Evolutionary conservation across 2,888 invertebrate species (phyloP), one percentile per base, ranked within the genome.

Genomic region (Synanthedon formicaeformis): DNA sequence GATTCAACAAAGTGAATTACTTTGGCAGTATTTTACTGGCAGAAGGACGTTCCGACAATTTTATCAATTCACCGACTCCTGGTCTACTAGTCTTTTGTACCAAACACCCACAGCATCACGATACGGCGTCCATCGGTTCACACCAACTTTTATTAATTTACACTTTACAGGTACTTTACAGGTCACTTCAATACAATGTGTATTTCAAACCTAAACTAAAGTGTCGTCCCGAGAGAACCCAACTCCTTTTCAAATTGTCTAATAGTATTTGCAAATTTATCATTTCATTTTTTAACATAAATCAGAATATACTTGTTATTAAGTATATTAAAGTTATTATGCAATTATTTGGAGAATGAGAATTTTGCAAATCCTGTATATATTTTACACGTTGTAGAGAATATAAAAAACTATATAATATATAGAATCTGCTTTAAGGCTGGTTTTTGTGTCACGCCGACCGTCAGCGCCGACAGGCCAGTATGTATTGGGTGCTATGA

Each of bases 161-260:
- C 84, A 86, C 80, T 85, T 85, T 80, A 84, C 86, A 87, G 86
- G 86, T 87, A 87, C 86, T 81, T 82, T 71, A 75, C 81, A 82
- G 86, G 84, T 86, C 84, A 77, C 75, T 77, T 82, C 70, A 78
- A 83, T 81, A 84, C 79, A 75, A 63, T 74, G 65, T 41, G 81
- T 83, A 81, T 81, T 67, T 69, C 73, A 73, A 81, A 81, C 75
- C 73, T 82, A 83, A 81, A 74, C 69, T 73, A 78, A 81, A 73
- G 69, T 79, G 78, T 64, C 64, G 81, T 78, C 78, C 62, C 84
- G 79, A 72, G 69, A 86, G 86, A 76, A 83, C 81, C 71, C 86
- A 86, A 86, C 84, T 78, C 79, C 57, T 51, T 59, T 58, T 34
- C 6, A 10, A 34, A 34, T 10, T 10, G 34, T 0, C 34, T 10